A percentile compares a stretch with the other conserved stretches of the same genome.
Evolutionary conservation across 2,797 vertebrate genomes (phyloP).

Genomic region (Eulemur albifrons): DNA sequence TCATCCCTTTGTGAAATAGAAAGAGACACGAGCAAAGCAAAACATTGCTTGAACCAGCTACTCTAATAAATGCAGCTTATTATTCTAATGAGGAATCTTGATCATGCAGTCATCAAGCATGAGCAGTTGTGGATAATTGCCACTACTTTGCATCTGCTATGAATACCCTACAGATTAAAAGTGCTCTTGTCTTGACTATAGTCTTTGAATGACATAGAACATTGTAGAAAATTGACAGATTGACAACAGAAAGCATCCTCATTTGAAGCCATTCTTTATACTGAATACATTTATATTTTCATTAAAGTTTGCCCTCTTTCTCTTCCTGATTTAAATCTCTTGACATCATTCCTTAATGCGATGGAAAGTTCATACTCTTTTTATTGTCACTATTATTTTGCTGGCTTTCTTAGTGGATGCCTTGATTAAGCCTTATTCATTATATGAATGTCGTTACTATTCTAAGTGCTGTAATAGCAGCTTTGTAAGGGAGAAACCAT

Average conservation of each 20-base stretch:
- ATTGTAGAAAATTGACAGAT: slow-evolving; percentile 46
- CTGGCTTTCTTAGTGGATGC: not conserved
- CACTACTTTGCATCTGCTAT: not conserved
- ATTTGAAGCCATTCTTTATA: slow-evolving; percentile 27
- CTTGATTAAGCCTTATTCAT: not conserved
- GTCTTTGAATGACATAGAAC: slow-evolving; percentile 10
- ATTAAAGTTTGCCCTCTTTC: not conserved
- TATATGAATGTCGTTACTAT: not conserved
- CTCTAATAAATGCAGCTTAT: not conserved
- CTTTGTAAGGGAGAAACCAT: not conserved
- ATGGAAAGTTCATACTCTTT: not conserved
- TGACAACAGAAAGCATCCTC: slow-evolving; percentile 14
- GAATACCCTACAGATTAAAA: slow-evolving; percentile 17
- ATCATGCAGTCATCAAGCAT: not conserved
- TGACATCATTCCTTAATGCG: not conserved
- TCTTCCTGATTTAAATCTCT: not conserved
- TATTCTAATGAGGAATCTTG: not conserved
- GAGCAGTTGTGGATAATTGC: not conserved
- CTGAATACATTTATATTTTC: slow-evolving; percentile 11
- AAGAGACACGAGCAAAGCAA: not conserved
- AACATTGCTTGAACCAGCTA: not conserved
- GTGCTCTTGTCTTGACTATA: not conserved
- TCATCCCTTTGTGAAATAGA: slow-evolving; percentile 22
- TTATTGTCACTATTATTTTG: not conserved
- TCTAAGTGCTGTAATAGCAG: not conserved